Base-by-base conservation (phyloP, 2,888 invertebrate species). In the Onthophagus sagittarius region DNA sequence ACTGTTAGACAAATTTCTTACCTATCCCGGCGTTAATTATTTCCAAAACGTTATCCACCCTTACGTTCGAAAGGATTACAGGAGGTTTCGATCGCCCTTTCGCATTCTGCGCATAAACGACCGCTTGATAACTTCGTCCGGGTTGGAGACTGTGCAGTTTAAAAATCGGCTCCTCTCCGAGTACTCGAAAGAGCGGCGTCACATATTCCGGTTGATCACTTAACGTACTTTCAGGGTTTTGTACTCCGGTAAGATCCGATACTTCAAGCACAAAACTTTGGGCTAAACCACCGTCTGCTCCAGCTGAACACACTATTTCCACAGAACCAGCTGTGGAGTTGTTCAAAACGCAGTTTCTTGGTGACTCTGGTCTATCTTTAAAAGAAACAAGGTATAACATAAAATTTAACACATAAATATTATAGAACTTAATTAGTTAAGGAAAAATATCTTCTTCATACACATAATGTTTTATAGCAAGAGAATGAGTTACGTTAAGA, bases 191-290 rank as follows among this genome's bases (percentile, higher is more conserved):
- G 86, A 78, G 75, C 63, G 85, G 84, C 70, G 81, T 72, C 32
- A 80, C 75, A 70, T 79, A 81, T 74, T 83, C 84, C 33, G 84
- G 85, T 81, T 85, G 85, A 80, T 86, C 85, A 79, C 84, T 85
- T 71, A 85, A 80, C 76, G 84, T 84, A 80, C 73, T 72, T 67
- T 69, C 70, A 15, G 73, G 70, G 53, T 65, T 72, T 33, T 89
- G 82, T 84, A 85, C 39, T 13, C 71, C 72, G n/a, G 73, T 74
- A 53, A 72, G 65, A 63, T 90, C 92, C 82, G 90, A 87, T 78
- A 94, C 94, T 86, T 95, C 94, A 77, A 95, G 87, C 72, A 94
- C 88, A 85, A 95, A 95, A 86, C 92, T 91, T 84, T 95, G 95
- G 32, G 92, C 90, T 69, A 94, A 88, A 11, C 95, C 95, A 4